These are phyloP conservation scores for Bubo scandiacus DNA, from an alignment of 2,113 vertebrate genomes.

Conservation along the genomic window DNA sequence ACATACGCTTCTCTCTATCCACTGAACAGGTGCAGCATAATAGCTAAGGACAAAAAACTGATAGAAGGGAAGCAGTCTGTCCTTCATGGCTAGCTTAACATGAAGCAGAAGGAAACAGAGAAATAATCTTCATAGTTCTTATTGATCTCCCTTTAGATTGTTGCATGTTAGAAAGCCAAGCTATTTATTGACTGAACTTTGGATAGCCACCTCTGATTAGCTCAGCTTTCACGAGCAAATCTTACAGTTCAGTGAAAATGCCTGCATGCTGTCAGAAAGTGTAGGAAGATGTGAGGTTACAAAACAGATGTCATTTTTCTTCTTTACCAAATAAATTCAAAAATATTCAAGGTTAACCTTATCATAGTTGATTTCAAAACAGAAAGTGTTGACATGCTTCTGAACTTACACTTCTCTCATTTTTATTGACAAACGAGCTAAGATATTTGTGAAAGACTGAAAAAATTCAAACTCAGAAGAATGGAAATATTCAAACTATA, in stretches of 20 bases:
- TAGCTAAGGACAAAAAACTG: neutral
- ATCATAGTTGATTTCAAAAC: conserved; percentile 37
- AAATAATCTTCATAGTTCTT: conserved; percentile 58
- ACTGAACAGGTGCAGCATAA: neutral
- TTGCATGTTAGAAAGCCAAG: conserved; percentile 52
- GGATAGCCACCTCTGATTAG: conserved; percentile 65
- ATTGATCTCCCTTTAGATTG: conserved; percentile 69
- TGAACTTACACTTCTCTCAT: neutral
- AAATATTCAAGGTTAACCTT: conserved; percentile 55
- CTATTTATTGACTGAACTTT: conserved; percentile 73
- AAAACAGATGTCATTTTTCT: conserved; percentile 63
- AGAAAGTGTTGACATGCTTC: conserved; percentile 48
- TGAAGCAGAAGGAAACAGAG: conserved; percentile 18
- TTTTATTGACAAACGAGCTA: conserved; percentile 18
- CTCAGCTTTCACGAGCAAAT: conserved; percentile 52
- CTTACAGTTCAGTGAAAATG: conserved; percentile 34
- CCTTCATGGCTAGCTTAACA: conserved; percentile 30
- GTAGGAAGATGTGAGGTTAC: conserved; percentile 65
- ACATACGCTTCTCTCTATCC: neutral
- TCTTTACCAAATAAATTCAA: conserved; percentile 30
- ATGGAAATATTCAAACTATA: neutral
- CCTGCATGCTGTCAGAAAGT: conserved; percentile 36
- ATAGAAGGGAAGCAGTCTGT: conserved; percentile 9
- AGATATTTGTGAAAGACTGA: neutral
- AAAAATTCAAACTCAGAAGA: neutral